A percentile compares a stretch with the other conserved stretches of the same genome.
These are phyloP conservation scores for Dichetophora obliterata DNA, from an alignment of 2,888 invertebrate genomes.

Conservation along the genomic window DNA sequence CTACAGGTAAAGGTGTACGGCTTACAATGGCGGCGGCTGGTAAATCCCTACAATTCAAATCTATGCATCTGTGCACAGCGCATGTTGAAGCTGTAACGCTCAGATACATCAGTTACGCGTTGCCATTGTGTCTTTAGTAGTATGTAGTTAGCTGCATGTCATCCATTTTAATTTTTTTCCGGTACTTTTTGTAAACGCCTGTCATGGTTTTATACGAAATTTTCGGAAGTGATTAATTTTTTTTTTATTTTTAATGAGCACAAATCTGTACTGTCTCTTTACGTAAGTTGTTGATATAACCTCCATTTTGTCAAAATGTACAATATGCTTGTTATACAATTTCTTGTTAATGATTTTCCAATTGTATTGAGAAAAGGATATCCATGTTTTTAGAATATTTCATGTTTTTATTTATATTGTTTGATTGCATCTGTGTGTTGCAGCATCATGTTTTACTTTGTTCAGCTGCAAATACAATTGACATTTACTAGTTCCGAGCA, in stretches of 20 bases:
- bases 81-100: no score
- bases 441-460: background rate
- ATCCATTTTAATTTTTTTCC: constrained; percentile 32
- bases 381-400: background rate
- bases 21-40: no score
- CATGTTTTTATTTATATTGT: background rate
- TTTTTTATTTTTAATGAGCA: background rate
- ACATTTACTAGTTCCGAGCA: background rate
- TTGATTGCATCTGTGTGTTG: background rate
- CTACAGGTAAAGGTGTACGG: no score
- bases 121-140: no score
- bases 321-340: background rate
- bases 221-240: constrained; percentile 5
- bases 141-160: constrained; percentile 16
- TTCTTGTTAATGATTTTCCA: background rate
- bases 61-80: no score
- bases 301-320: background rate
- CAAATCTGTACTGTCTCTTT: constrained; percentile 10
- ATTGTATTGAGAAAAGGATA: background rate
- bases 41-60: no score
- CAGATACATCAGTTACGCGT: no score
- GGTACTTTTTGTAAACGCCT: background rate
- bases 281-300: background rate
- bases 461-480: background rate
- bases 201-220: background rate